phyloP scores from a whole-genome alignment of 1,140 invertebrate genomes.

The Ceratitis capitata region DNA sequence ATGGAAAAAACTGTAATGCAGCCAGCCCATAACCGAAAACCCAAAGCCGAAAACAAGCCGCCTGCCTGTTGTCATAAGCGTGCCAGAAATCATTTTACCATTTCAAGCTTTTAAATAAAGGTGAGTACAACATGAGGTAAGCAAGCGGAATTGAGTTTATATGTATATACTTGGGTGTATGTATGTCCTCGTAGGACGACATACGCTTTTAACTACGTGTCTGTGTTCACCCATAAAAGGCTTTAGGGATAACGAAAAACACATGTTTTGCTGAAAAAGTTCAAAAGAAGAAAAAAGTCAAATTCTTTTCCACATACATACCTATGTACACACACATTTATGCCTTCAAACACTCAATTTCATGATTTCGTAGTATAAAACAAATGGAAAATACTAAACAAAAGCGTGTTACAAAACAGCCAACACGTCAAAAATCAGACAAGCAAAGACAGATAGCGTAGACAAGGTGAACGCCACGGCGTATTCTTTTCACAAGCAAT shows the following conservation, averaged over 20 bases:
- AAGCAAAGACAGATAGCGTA: not conserved
- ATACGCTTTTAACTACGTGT: not conserved
- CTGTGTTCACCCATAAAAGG: constrained; percentile 42
- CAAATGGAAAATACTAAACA: not conserved
- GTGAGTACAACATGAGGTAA: not conserved
- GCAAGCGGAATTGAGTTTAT: constrained; percentile 26
- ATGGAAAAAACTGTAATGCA: not conserved
- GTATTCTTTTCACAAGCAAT: not conserved
- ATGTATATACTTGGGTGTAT: not conserved
- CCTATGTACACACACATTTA: constrained; percentile 21
- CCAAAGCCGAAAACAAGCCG: not conserved
- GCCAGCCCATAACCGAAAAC: not conserved
- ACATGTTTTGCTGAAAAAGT: constrained; percentile 39
- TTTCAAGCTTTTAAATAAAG: constrained; percentile 22
- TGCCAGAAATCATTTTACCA: constrained; percentile 21
- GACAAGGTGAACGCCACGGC: not conserved
- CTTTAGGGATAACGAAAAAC: constrained; percentile 43
- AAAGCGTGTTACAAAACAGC: not conserved
- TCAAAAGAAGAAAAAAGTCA: constrained; percentile 45
- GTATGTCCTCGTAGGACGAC: not conserved
- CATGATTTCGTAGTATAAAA: not conserved
- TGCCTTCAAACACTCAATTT: not conserved
- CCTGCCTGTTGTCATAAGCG: not conserved
- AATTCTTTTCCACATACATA: too few relatives aligned
- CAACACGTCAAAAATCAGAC: not conserved